Evolutionary conservation across 2,113 vertebrate species (phyloP).

Genomic region (Danio rerio): GRCz12tu NC_133190.1:28479001-28479500

Average conservation of each 20-base stretch:
- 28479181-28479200: not conserved
- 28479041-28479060: not conserved
- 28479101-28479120: conserved; percentile 27
- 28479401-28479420: conserved; percentile 61
- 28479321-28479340: conserved; percentile 28
- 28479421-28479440: conserved; percentile 58
- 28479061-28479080: not conserved
- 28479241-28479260: conserved; percentile 1
- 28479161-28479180: conserved; percentile 27
- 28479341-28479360: conserved; percentile 14
- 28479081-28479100: not conserved
- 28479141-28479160: conserved; percentile 30
- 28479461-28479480: conserved; percentile 37
- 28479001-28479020: not conserved
- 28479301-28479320: conserved; percentile 41
- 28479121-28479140: conserved; percentile 6
- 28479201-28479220: not conserved
- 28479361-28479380: conserved; percentile 32
- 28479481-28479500: conserved; percentile 45
- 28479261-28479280: not conserved
- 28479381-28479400: conserved; percentile 26
- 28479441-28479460: conserved; percentile 57
- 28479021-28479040: conserved; percentile 5
- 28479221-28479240: not conserved
- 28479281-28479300: conserved; percentile 16